Evolutionary conservation across 2,113 vertebrate genomes (phyloP).

Genomic region (Strix uralensis): DNA sequence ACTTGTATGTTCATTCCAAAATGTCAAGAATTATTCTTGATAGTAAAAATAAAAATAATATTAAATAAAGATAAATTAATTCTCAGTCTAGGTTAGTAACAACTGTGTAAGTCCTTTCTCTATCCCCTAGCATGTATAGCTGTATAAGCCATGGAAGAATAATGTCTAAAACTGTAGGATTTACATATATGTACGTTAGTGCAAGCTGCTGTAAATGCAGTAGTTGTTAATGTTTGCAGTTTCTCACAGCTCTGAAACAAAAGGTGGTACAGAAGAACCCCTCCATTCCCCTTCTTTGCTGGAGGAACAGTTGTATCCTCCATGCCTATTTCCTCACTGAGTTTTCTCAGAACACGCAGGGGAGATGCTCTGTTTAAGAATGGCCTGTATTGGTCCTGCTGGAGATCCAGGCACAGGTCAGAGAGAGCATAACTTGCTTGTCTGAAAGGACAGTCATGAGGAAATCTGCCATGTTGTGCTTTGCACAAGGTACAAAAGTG

Average conservation of each 20-base stretch:
- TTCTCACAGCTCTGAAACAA: background rate
- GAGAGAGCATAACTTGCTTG: background rate
- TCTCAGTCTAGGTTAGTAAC: background rate
- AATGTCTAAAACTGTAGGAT: background rate
- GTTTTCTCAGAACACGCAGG: background rate
- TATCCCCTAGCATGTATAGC: background rate
- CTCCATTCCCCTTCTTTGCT: background rate
- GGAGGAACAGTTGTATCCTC: background rate
- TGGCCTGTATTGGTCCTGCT: background rate
- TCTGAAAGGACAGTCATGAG: background rate
- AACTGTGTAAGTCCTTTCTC: background rate
- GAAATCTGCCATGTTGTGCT: background rate
- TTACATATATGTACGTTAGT: background rate
- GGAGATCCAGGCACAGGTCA: background rate
- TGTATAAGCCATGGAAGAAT: background rate
- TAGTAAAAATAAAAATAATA: background rate
- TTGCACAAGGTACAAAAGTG: rapidly evolving
- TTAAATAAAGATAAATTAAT: background rate
- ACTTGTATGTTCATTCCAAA: background rate
- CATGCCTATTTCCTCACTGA: background rate
- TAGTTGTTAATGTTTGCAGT: background rate
- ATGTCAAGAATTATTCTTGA: background rate
- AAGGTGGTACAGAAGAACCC: background rate
- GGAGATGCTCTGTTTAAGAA: background rate
- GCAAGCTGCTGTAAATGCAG: background rate